These are phyloP conservation scores for Bufo gargarizans DNA, from an alignment of 2,113 vertebrate species.

Conservation along the genomic window DNA sequence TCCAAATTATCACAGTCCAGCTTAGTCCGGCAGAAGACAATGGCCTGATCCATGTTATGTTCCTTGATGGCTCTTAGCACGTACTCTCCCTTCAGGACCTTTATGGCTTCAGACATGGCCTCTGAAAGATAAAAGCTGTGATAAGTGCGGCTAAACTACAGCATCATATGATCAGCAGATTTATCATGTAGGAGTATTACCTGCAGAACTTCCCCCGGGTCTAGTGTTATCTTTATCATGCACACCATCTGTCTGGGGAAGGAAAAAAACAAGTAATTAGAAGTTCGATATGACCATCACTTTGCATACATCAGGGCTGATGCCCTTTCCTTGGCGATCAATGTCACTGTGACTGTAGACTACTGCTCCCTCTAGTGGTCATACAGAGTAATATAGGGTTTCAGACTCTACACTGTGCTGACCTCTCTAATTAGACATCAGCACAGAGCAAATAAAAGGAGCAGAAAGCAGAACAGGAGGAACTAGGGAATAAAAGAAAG, in stretches of 20 bases:
- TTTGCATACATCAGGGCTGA: too few relatives aligned
- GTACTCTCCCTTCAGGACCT: constrained; percentile 95
- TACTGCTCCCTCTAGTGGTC: too few relatives aligned
- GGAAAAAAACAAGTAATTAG: not conserved
- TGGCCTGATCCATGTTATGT: constrained; percentile 99
- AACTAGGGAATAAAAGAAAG: too few relatives aligned
- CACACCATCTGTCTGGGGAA: constrained; percentile 90
- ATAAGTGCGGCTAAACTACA: not conserved
- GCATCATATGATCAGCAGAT: not conserved
- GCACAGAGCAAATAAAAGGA: too few relatives aligned
- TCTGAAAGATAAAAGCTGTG: constrained; percentile 71
- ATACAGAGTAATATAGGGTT: too few relatives aligned
- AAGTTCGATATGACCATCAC: not conserved
- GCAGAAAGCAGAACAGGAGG: too few relatives aligned
- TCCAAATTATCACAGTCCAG: constrained; percentile 99
- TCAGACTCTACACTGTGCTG: too few relatives aligned
- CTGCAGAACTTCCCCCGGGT: constrained; percentile 85
- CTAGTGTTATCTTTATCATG: constrained; percentile 93
- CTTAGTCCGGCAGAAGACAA: constrained; percentile 97
- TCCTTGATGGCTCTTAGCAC: constrained; percentile 89
- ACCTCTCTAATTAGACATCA: too few relatives aligned
- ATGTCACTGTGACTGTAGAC: too few relatives aligned
- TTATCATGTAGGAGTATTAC: constrained; percentile 68
- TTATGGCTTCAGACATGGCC: constrained; percentile 98
- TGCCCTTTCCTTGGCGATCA: too few relatives aligned